Conservation (phyloP, 2,888 invertebrate species). For the Apamea anceps region DNA sequence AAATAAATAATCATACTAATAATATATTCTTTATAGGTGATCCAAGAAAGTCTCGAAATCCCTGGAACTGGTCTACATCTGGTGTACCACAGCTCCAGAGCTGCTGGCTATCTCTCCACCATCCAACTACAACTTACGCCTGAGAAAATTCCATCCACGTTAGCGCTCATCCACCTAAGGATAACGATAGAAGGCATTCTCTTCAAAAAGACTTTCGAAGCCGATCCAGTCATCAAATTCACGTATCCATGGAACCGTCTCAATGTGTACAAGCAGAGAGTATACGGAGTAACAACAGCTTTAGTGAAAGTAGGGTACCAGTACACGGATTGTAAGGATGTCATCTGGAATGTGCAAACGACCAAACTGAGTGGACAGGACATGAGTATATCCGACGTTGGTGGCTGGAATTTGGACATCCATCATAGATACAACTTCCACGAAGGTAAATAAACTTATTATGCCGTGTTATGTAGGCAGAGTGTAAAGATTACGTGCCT, state of each 20-base stretch:
- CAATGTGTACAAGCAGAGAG: conserved; percentile 98
- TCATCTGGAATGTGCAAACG: conserved; percentile 99
- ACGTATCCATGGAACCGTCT: conserved; percentile 99
- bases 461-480: conserved; percentile 8
- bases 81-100: conserved; percentile 98
- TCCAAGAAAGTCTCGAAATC: conserved; percentile 98
- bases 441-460: conserved; percentile 92
- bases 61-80: conserved; percentile 98
- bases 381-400: conserved; percentile 99
- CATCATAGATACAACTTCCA: conserved; percentile 99
- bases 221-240: conserved; percentile 98
- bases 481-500: conserved; percentile 13
- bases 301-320: conserved; percentile 99
- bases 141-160: conserved; percentile 94
- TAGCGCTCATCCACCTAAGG: conserved; percentile 96
- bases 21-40: conserved; percentile 90
- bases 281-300: conserved; percentile 98
- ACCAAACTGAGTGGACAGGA: conserved; percentile 98
- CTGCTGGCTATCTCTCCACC: conserved; percentile 97
- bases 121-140: conserved; percentile 97
- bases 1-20: conserved; percentile 1
- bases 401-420: conserved; percentile 99
- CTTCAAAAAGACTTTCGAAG: conserved; percentile 98
- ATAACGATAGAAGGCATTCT: conserved; percentile 98
- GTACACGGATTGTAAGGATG: conserved; percentile 97